Conservation (phyloP, 1,140 invertebrate genomes). For the Ditylenchus dipsaci region DNA sequence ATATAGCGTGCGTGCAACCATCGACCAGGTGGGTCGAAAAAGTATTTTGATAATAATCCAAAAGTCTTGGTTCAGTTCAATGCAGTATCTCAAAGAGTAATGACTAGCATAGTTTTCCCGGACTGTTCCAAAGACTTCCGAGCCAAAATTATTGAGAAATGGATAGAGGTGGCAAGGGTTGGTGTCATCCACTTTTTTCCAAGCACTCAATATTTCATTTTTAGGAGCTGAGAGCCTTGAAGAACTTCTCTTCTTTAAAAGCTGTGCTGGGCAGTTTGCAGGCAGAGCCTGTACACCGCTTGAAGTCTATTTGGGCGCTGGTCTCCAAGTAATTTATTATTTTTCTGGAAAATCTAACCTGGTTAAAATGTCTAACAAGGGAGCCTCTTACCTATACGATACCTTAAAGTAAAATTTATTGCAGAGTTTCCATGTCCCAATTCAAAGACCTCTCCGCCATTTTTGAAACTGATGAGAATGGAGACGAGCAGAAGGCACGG, state of each 20-base stretch:
- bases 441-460: slow-evolving; percentile 90
- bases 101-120: slow-evolving; percentile 76
- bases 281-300: slow-evolving; percentile 85
- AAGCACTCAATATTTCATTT: slow-evolving; percentile 1
- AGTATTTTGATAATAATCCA: too few relatives aligned
- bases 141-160: slow-evolving; percentile 80
- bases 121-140: slow-evolving; percentile 70
- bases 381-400: too few relatives aligned
- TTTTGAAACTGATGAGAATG: slow-evolving; percentile 77
- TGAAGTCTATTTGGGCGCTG: slow-evolving; percentile 83
- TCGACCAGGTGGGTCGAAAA: slow-evolving; percentile 71
- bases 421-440: slow-evolving; percentile 66
- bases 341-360: too few relatives aligned
- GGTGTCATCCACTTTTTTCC: not conserved
- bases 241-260: slow-evolving; percentile 98
- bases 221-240: slow-evolving; percentile 84
- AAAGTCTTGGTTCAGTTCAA: slow-evolving; percentile 92
- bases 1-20: slow-evolving; percentile 85
- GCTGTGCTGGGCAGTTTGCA: slow-evolving; percentile 93
- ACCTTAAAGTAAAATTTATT: not conserved
- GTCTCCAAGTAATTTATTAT: slow-evolving; percentile 68
- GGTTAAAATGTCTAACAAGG: too few relatives aligned
- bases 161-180: slow-evolving; percentile 91
- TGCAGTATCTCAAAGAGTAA: slow-evolving; percentile 81
- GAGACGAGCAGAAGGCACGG: slow-evolving; percentile 87